phyloP scores from a whole-genome alignment of 1,140 invertebrate species.

The Tetramorium alpestre region DNA sequence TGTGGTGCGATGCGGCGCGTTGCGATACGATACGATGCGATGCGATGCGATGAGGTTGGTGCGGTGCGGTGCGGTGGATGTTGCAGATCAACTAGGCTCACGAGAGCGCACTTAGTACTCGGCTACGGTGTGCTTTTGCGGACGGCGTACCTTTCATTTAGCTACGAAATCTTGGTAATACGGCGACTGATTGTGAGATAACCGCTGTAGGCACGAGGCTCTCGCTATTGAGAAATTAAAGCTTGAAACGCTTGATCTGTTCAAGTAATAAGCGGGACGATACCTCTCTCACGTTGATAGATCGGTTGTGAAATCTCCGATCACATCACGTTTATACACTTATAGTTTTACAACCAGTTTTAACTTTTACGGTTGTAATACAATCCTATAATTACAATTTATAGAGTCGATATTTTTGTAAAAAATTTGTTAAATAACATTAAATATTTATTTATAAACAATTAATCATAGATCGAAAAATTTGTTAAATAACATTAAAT shows the following conservation, averaged over 20 bases:
- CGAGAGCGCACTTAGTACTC: slow-evolving; percentile 43
- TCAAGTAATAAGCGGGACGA: background rate
- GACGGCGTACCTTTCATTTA: slow-evolving; percentile 18
- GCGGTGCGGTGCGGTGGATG: background rate
- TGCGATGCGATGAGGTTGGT: background rate
- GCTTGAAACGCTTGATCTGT: slow-evolving; percentile 10
- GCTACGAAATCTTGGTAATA: slow-evolving; percentile 31
- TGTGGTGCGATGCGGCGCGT: background rate
- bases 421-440: background rate
- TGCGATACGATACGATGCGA: background rate
- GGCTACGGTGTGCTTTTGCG: slow-evolving; percentile 2
- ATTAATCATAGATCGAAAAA: background rate
- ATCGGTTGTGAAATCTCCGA: slow-evolving; percentile 2
- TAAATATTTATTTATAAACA: background rate
- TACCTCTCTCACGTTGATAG: background rate
- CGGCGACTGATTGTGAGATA: slow-evolving; percentile 9
- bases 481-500: background rate
- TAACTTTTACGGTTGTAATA: background rate
- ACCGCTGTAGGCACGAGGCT: slow-evolving; percentile 8
- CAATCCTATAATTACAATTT: background rate
- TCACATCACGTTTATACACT: background rate
- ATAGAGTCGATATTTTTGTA: background rate
- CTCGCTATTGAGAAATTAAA: slow-evolving; percentile 48
- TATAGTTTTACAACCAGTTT: background rate
- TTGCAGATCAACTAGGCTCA: slow-evolving; percentile 47